These are phyloP conservation scores for Daktulosphaira vitifoliae DNA, from an alignment of 1,140 invertebrate species.

Conservation along the genomic window DNA sequence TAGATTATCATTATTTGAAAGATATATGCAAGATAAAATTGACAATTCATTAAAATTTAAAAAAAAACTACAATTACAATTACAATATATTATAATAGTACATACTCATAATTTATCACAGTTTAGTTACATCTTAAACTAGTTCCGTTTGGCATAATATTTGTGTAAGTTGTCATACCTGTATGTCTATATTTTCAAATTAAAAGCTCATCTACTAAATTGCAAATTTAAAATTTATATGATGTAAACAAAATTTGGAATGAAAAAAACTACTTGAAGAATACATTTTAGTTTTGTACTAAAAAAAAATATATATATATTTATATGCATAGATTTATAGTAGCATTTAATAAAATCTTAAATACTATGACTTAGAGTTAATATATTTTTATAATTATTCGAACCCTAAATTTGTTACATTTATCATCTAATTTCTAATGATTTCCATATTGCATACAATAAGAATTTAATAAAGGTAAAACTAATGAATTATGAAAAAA, in stretches of 20 bases:
- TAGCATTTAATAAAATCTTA: slow-evolving; percentile 1
- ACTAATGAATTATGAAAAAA: background rate
- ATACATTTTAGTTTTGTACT: slow-evolving; percentile 21
- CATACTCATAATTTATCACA: slow-evolving; percentile 33
- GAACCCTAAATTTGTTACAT: slow-evolving; percentile 14
- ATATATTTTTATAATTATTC: background rate
- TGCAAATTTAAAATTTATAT: slow-evolving; percentile 19
- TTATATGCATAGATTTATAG: background rate
- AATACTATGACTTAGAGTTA: slow-evolving; percentile 33
- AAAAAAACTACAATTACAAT: slow-evolving; percentile 28
- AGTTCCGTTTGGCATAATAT: slow-evolving; percentile 31
- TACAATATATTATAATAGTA: slow-evolving; percentile 28
- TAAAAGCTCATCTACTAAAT: slow-evolving; percentile 7
- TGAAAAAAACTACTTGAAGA: slow-evolving; percentile 15
- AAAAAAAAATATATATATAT: slow-evolving; percentile 12
- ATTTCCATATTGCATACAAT: background rate
- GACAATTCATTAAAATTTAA: background rate
- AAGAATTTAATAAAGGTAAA: background rate
- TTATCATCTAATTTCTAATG: background rate
- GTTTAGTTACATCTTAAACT: slow-evolving; percentile 32
- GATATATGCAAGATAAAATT: too few species aligned
- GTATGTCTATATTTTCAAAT: slow-evolving; percentile 27
- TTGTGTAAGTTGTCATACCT: slow-evolving; percentile 27
- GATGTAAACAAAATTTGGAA: slow-evolving; percentile 26
- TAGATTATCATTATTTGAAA: too few species aligned